Evolutionary conservation across 2,888 invertebrate genomes (phyloP), one percentile per base, ranked within the genome.

Genomic region (Epiblema foenella): DNA sequence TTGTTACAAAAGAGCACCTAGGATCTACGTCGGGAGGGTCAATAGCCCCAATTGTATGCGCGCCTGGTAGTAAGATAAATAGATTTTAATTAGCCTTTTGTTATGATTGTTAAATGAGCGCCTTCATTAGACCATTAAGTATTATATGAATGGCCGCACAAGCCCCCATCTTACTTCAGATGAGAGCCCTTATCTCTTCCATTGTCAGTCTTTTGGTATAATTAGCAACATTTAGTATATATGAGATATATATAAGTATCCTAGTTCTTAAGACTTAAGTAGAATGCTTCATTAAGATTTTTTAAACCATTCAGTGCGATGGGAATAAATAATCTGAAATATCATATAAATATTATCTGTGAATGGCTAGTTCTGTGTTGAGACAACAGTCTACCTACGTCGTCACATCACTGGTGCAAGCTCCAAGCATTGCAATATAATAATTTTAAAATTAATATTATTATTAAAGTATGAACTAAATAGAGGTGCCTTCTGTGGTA

Each of bases 201-300:
- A n/a, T 39, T 9, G 20, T 64, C 64, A 64, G 64, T 64, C 64
- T 64, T 64, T 64, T 64, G 39, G 24, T 54, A 64, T 24, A 24
- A 64, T 24, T 60, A 9, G 37, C 17, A 17, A 57, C 33, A n/a
- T 57, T n/a, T 29, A 29, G 39, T 60, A 3, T 60, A n/a, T 33
- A 24, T 24, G 24, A 3, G 2, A 24, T 24, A 33, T 33, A 33
- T 46, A 46, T 46, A 46, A 46, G 7, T n/a, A 46, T 15, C n/a
- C 46, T 46, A 46, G 46, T 46, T 46, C 46, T 46, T 12, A 1
- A 46, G 7, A n/a, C n/a, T 46, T 46, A 46, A 46, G 46, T 5
- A n/a, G 12, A 39, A 3, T 46, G n/a, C n/a, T n/a, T n/a, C 46
- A 46, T n/a, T 5, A 46, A 46, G 46, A 15, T 46, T n/a, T 8